These are phyloP conservation scores for Lordiphosa andalusiaca DNA, from an alignment of 2,888 invertebrate species.

Conservation along the genomic window DNA sequence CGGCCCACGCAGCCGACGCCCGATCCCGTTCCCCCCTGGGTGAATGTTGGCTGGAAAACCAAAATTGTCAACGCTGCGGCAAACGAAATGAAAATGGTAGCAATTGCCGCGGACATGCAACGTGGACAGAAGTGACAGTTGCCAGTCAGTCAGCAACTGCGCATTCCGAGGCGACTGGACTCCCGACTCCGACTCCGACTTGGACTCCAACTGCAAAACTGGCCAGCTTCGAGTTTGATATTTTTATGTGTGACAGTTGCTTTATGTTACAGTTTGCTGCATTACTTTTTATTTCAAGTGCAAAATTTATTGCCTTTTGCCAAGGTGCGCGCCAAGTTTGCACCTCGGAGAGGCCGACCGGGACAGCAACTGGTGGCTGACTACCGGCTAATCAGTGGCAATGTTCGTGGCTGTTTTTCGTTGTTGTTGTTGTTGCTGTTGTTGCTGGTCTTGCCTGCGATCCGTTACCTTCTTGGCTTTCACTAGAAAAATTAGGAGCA, in stretches of 20 bases:
- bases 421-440: too few species aligned
- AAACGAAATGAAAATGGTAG: conserved; percentile 75
- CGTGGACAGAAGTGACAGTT: conserved; percentile 70
- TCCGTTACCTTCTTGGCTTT: conserved; percentile 55
- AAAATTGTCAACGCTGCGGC: conserved; percentile 62
- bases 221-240: conserved; percentile 36
- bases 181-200: neutral
- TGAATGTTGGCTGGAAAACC: conserved; percentile 49
- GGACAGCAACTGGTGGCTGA: conserved; percentile 34
- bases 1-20: conserved; percentile 69
- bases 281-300: conserved; percentile 71
- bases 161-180: conserved; percentile 24
- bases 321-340: conserved; percentile 57
- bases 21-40: conserved; percentile 28
- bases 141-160: conserved; percentile 61
- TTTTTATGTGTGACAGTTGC: conserved; percentile 72
- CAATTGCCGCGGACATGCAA: conserved; percentile 70
- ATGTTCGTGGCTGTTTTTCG: conserved; percentile 38
- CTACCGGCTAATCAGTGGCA: conserved; percentile 70
- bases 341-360: conserved; percentile 31
- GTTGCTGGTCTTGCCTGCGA: neutral
- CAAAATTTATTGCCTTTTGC: conserved; percentile 72
- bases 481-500: conserved; percentile 52
- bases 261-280: conserved; percentile 70
- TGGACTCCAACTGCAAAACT: conserved; percentile 1